phyloP scores from a whole-genome alignment of 2,888 invertebrate genomes.

The Rotaria macrura region DNA sequence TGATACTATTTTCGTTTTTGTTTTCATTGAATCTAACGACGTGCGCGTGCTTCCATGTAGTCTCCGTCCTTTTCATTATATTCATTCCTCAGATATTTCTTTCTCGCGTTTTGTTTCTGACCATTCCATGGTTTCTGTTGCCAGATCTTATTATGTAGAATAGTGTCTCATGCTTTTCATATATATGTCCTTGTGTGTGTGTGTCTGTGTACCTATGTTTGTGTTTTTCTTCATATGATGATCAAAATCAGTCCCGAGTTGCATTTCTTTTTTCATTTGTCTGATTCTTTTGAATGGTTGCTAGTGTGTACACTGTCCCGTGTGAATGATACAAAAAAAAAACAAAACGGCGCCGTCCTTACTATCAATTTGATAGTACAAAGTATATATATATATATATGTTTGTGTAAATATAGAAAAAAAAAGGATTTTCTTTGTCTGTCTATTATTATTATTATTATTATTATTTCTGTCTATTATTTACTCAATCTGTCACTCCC shows the following conservation, averaged over 20 bases:
- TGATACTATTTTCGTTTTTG: neutral
- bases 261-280: neutral
- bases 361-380: neutral
- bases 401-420: constrained; percentile 4
- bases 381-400: neutral
- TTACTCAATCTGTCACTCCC: neutral
- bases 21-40: neutral
- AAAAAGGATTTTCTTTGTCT: neutral
- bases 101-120: neutral
- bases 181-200: neutral
- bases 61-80: neutral
- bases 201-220: neutral
- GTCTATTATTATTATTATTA: neutral
- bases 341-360: neutral
- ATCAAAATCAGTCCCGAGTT: constrained; percentile 1
- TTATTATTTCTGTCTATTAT: neutral
- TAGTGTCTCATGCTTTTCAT: neutral
- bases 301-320: neutral
- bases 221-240: neutral
- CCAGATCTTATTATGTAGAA: neutral
- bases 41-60: neutral
- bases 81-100: neutral
- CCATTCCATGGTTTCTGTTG: neutral
- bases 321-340: neutral
- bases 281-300: neutral